A percentile compares a stretch with the other conserved stretches of the same genome.
These are phyloP conservation scores for Cettia cetti DNA, from an alignment of 2,113 vertebrate genomes.

Conservation along the genomic window DNA sequence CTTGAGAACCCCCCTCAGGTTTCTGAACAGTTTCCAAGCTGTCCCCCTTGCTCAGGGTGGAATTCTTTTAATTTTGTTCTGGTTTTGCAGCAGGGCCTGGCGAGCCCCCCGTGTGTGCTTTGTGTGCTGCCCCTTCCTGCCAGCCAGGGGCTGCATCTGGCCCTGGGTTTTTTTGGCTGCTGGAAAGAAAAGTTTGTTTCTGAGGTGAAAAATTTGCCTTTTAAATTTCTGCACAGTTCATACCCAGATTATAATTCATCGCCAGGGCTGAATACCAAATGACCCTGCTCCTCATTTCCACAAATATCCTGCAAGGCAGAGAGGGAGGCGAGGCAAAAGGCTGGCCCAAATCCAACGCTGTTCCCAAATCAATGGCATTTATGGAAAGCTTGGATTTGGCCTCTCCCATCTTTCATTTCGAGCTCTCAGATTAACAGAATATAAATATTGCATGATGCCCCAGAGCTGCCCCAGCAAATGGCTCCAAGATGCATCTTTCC, in stretches of 20 bases:
- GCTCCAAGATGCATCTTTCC: constrained; percentile 7
- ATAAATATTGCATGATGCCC: constrained; percentile 54
- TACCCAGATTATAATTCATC: constrained; percentile 56
- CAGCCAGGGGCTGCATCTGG: not conserved
- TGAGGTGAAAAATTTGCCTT: constrained; percentile 60
- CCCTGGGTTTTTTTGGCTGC: not conserved
- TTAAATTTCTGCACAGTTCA: constrained; percentile 25
- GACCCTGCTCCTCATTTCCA: constrained; percentile 50
- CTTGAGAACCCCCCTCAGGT: constrained; percentile 46
- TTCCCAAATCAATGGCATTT: constrained; percentile 25
- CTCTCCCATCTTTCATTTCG: constrained; percentile 5
- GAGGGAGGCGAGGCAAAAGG: not conserved
- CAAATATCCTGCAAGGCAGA: constrained; percentile 36
- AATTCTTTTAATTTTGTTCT: not conserved
- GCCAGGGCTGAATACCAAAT: constrained; percentile 55
- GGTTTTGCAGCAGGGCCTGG: not conserved
- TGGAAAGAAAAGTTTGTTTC: constrained; percentile 44
- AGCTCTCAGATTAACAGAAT: constrained; percentile 36
- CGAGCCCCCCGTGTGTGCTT: not conserved
- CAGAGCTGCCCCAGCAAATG: constrained; percentile 30
- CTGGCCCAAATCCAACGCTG: constrained; percentile 2
- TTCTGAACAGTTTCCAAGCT: constrained; percentile 54
- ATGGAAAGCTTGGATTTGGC: constrained; percentile 27
- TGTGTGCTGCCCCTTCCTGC: not conserved
- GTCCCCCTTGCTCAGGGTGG: not conserved